These are phyloP conservation scores for Altica lythri DNA, from an alignment of 2,888 invertebrate genomes.

Conservation along the genomic window DNA sequence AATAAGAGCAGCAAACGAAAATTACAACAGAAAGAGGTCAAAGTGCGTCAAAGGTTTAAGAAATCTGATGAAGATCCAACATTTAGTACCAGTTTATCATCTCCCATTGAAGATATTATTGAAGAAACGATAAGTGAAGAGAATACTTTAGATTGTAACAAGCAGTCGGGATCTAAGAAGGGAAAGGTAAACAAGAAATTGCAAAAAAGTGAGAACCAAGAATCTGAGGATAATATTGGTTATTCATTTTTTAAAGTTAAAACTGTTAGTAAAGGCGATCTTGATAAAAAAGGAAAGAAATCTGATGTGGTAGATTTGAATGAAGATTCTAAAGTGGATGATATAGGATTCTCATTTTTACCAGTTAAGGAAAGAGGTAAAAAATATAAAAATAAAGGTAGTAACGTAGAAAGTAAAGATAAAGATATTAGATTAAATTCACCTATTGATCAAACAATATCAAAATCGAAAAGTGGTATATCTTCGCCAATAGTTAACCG, in stretches of 20 bases:
- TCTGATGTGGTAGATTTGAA: constrained; percentile 19
- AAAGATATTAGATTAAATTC: constrained; percentile 32
- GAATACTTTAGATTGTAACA: background rate
- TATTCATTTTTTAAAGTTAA: constrained; percentile 34
- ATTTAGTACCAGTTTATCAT: constrained; percentile 40
- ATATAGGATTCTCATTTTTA: constrained; percentile 40
- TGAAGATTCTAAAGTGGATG: constrained; percentile 20
- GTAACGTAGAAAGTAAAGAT: constrained; percentile 28
- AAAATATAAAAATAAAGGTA: constrained; percentile 29
- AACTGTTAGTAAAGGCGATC: constrained; percentile 7
- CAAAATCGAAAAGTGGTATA: constrained; percentile 25
- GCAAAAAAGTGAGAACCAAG: background rate
- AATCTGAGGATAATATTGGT: constrained; percentile 34
- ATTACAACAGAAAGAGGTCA: constrained; percentile 25
- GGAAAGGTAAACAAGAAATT: constrained; percentile 25
- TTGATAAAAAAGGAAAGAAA: constrained; percentile 18
- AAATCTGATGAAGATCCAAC: constrained; percentile 38
- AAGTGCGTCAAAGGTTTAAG: constrained; percentile 34
- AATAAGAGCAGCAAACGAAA: constrained; percentile 10
- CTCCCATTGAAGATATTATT: constrained; percentile 44
- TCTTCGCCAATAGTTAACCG: background rate
- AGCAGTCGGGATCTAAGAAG: constrained; percentile 18
- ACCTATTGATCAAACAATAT: constrained; percentile 40
- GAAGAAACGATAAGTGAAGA: constrained; percentile 41
- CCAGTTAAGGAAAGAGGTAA: constrained; percentile 40